phyloP scores from a whole-genome alignment of 2,113 vertebrate species.

The Himantopus leucocephalus region DNA sequence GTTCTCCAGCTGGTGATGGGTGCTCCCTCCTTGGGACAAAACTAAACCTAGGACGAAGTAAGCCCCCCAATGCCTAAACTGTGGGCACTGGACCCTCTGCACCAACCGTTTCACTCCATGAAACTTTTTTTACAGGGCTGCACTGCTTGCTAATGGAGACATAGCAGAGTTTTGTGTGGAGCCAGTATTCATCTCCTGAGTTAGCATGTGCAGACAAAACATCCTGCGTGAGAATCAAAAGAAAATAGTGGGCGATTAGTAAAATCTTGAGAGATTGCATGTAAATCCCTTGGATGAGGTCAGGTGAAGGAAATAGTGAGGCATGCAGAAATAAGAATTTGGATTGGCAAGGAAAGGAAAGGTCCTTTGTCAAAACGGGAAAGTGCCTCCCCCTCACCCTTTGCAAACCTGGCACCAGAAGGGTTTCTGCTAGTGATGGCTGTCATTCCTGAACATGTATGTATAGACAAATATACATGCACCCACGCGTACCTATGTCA shows the following conservation, averaged over 20 bases:
- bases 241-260: background rate
- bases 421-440: background rate
- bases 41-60: background rate
- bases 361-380: background rate
- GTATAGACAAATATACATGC: background rate
- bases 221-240: background rate
- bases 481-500: rapidly evolving
- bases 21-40: background rate
- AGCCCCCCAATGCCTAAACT: rapidly evolving
- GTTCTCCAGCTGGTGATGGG: background rate
- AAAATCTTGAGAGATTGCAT: background rate
- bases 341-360: background rate
- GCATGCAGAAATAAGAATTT: background rate
- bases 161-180: background rate
- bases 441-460: background rate
- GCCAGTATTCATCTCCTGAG: background rate
- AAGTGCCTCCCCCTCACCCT: background rate
- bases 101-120: background rate
- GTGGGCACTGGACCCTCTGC: background rate
- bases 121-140: background rate
- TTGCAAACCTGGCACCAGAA: background rate
- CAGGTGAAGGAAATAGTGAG: background rate
- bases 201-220: background rate
- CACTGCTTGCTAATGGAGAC: background rate
- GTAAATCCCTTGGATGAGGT: background rate